A percentile compares a stretch with the other conserved stretches of the same genome.
Evolutionary conservation across 1,140 invertebrate species (phyloP).

Genomic region (Caenorhabditis remanei): DNA sequence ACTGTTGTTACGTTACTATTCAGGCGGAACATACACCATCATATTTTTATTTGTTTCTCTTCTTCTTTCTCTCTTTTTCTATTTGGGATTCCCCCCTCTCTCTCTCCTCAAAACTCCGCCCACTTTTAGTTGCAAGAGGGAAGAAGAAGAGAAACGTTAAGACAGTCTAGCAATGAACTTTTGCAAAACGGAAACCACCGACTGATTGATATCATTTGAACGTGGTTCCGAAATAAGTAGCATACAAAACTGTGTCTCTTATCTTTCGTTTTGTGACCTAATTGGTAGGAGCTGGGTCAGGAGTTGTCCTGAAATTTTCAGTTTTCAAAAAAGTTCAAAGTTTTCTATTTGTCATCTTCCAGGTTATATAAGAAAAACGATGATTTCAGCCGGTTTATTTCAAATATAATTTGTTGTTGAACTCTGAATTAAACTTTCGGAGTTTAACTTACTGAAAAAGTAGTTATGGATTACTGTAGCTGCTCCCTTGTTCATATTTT

Average conservation of each 20-base stretch:
- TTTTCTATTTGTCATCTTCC: slow-evolving; percentile 2
- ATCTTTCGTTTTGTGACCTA: no score
- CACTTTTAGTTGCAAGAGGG: neutral
- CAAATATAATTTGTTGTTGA: no score
- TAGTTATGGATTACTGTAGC: no score
- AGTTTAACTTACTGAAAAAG: no score
- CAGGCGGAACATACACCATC: slow-evolving; percentile 43
- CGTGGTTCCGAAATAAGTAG: neutral
- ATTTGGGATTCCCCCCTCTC: neutral
- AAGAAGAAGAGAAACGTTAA: neutral
- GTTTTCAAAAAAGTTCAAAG: neutral
- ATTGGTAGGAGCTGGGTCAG: neutral
- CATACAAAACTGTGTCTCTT: no score
- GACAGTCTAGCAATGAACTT: slow-evolving; percentile 15
- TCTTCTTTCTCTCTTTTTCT: neutral
- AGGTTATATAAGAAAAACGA: neutral
- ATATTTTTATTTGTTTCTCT: slow-evolving; percentile 52
- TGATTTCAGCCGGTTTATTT: no score
- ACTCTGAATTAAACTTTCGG: no score
- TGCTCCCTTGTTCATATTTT: no score
- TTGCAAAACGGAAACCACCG: neutral
- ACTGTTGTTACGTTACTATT: slow-evolving; percentile 54
- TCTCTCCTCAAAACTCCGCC: neutral
- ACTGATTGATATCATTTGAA: neutral
- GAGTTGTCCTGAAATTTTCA: neutral